These are phyloP conservation scores for Notamacropus eugenii DNA, from an alignment of 2,797 vertebrate genomes.

Conservation along the genomic window DNA sequence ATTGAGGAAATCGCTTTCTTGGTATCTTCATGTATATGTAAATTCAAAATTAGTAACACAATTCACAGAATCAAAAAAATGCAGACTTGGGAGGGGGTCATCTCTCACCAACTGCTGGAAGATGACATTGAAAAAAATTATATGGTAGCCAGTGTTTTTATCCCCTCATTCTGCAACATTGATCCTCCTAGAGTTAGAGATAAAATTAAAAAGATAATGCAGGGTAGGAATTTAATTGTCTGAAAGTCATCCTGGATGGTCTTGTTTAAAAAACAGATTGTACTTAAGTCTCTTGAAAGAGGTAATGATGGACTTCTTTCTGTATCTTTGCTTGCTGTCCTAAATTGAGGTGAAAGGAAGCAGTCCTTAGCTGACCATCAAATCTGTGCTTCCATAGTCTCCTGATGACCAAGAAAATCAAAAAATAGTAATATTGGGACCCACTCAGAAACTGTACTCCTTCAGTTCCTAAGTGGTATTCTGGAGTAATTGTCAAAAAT, in stretches of 20 bases:
- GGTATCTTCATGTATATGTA: background rate
- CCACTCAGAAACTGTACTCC: conserved; percentile 14
- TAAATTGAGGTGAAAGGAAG: background rate
- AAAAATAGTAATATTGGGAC: conserved; percentile 5
- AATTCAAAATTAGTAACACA: background rate
- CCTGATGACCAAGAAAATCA: conserved; percentile 3
- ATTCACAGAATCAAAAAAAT: background rate
- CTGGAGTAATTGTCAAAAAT: conserved; percentile 1
- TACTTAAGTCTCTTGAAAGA: conserved; percentile 14
- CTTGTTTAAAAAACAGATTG: conserved; percentile 5
- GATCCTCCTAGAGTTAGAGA: background rate
- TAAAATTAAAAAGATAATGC: background rate
- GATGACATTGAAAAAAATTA: background rate
- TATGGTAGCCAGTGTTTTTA: background rate
- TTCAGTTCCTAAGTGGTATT: conserved; percentile 45
- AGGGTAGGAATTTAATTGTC: background rate
- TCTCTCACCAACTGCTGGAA: background rate
- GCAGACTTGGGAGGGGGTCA: background rate
- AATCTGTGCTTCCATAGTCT: background rate
- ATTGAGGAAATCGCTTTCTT: background rate
- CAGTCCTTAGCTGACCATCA: background rate
- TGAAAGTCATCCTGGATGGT: background rate
- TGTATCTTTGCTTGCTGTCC: background rate
- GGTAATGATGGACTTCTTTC: conserved; percentile 24
- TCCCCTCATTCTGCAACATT: background rate